These are phyloP conservation scores for Kuschelorhynchus macadamiae DNA, from an alignment of 2,888 invertebrate genomes.

Conservation along the genomic window DNA sequence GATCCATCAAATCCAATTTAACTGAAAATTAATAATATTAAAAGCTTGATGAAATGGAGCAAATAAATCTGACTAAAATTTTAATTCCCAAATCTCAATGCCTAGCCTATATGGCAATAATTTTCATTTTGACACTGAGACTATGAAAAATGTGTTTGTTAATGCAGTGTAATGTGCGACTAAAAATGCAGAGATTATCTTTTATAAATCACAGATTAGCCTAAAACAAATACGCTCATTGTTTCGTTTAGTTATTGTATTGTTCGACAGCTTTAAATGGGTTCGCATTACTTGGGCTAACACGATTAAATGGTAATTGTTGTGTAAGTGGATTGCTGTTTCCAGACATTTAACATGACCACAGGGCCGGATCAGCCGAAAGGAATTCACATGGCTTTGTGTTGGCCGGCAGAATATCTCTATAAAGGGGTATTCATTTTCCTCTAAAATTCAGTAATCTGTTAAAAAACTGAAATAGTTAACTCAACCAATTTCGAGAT, in stretches of 20 bases:
- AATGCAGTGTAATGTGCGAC: neutral
- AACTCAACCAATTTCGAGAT: no score
- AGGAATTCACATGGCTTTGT: neutral
- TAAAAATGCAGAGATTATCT: constrained; percentile 14
- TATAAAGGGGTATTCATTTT: no score
- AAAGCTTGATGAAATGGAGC: neutral
- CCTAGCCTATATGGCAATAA: neutral
- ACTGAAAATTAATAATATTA: neutral
- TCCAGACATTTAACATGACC: constrained; percentile 19
- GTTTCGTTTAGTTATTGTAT: constrained; percentile 21
- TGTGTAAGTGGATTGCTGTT: constrained; percentile 19
- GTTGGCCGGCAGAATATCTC: no score
- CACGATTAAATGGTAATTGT: constrained; percentile 27
- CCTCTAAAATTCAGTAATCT: no score
- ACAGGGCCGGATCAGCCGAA: constrained; percentile 8
- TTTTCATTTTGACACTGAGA: neutral
- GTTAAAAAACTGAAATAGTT: no score
- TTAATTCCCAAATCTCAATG: neutral
- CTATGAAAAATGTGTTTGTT: constrained; percentile 8
- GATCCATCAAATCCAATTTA: no score
- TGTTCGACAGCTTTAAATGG: constrained; percentile 28
- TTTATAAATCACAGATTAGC: constrained; percentile 11
- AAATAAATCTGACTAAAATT: constrained; percentile 1
- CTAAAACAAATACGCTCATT: constrained; percentile 12
- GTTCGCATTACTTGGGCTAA: constrained; percentile 18